These are phyloP conservation scores for Formica exsecta DNA, from an alignment of 1,140 invertebrate species.

Conservation along the genomic window DNA sequence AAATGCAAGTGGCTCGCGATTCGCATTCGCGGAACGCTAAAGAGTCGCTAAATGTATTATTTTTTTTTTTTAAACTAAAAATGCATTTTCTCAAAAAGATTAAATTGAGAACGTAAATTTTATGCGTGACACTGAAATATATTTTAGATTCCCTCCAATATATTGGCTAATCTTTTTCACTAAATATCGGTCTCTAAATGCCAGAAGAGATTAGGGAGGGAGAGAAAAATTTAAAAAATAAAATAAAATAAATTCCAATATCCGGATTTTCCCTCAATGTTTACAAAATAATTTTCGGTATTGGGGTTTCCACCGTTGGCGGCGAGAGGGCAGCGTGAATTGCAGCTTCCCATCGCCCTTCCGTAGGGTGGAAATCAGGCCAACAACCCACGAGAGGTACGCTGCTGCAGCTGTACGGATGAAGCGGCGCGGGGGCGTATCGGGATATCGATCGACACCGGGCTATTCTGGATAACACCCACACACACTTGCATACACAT, in stretches of 20 bases:
- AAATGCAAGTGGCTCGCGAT: slow-evolving; percentile 31
- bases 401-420: slow-evolving; percentile 32
- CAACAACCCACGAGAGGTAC: slow-evolving; percentile 75
- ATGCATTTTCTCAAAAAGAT: neutral
- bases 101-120: neutral
- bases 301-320: neutral
- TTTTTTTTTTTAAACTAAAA: neutral
- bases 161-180: neutral
- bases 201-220: neutral
- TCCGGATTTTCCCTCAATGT: neutral
- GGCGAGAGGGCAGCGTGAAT: neutral
- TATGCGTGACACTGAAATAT: neutral
- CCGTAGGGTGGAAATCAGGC: slow-evolving; percentile 71
- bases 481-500: neutral
- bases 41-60: no score
- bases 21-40: slow-evolving; percentile 16
- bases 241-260: neutral
- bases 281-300: neutral
- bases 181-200: neutral
- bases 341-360: neutral
- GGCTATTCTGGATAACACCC: slow-evolving; percentile 66
- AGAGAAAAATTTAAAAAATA: neutral
- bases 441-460: slow-evolving; percentile 76
- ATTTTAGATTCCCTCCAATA: neutral
- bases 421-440: slow-evolving; percentile 49